A percentile compares a stretch with the other conserved stretches of the same genome.
These are phyloP conservation scores for Dasypogon diadema DNA, from an alignment of 2,888 invertebrate genomes.

Conservation along the genomic window DNA sequence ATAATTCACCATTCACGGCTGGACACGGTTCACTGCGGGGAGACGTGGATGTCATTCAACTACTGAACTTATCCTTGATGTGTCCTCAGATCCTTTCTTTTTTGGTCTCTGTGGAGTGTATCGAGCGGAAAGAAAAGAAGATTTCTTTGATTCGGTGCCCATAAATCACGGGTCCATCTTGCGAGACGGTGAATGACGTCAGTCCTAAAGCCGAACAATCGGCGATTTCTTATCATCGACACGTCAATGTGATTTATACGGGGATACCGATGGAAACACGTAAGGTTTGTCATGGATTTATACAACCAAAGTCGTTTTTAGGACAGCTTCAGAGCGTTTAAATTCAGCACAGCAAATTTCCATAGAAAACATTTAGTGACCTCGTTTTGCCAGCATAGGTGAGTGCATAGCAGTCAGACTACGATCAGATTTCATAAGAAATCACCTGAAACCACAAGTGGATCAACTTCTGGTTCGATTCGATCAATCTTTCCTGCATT, in stretches of 20 bases:
- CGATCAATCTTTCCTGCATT: constrained; percentile 37
- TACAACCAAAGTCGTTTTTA: no score
- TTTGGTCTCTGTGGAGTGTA: constrained; percentile 2
- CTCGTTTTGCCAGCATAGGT: constrained; percentile 20
- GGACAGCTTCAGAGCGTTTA: no score
- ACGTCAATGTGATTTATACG: constrained; percentile 35
- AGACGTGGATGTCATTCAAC: constrained; percentile 50
- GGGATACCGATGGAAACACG: not conserved
- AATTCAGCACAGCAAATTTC: no score
- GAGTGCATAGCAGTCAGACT: constrained; percentile 29
- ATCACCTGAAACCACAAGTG: constrained; percentile 35
- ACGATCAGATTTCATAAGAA: constrained; percentile 32
- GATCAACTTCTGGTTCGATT: constrained; percentile 45
- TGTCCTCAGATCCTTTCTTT: constrained; percentile 7
- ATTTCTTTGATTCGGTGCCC: constrained; percentile 40
- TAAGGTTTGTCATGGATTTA: no score
- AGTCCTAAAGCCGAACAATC: constrained; percentile 52
- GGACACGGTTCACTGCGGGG: constrained; percentile 46
- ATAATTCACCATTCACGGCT: constrained; percentile 49
- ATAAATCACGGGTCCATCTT: constrained; percentile 56
- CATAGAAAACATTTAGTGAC: constrained; percentile 22
- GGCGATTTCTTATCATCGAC: constrained; percentile 54
- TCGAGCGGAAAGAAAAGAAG: not conserved
- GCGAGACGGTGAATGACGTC: constrained; percentile 50
- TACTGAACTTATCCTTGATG: constrained; percentile 42